Percentiles rank a stretch among this genome's conserved stretches.
phyloP scores from a whole-genome alignment of 2,113 vertebrate genomes.

The Pygoscelis adeliae region DNA sequence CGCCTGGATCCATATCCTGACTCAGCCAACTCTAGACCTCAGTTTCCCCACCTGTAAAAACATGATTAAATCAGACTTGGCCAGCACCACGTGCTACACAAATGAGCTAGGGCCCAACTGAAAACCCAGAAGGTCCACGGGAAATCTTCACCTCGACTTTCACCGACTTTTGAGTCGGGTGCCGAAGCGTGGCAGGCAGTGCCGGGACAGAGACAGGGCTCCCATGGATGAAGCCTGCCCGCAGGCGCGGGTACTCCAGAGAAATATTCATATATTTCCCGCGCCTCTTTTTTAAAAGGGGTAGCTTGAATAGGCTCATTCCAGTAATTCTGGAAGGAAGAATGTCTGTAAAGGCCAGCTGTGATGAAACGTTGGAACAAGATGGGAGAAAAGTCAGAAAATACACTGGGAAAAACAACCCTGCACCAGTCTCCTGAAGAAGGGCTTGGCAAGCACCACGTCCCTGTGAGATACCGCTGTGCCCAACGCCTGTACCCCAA shows the following conservation, averaged over 20 bases:
- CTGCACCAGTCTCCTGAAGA: not conserved
- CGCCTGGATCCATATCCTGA: not conserved
- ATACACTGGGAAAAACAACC: not conserved
- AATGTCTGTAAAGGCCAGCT: not conserved
- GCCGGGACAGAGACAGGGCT: not conserved
- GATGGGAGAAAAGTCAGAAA: not conserved
- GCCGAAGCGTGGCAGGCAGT: accelerated
- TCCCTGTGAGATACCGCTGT: accelerated
- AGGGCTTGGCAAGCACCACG: not conserved
- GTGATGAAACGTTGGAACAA: not conserved
- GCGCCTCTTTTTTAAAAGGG: not conserved
- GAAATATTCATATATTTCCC: not conserved
- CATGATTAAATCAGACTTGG: not conserved
- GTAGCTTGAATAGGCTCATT: not conserved
- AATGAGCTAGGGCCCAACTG: not conserved
- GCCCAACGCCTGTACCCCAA: not conserved
- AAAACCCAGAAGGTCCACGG: not conserved
- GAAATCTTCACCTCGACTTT: not conserved
- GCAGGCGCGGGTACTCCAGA: not conserved
- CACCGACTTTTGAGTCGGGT: not conserved
- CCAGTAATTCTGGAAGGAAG: not conserved
- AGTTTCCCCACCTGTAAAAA: not conserved
- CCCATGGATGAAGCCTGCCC: not conserved
- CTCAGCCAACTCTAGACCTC: not conserved
- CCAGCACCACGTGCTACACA: not conserved